Evolutionary conservation across 2,797 vertebrate species (phyloP).

Genomic region (Microctenopoma steveboyesi): DNA sequence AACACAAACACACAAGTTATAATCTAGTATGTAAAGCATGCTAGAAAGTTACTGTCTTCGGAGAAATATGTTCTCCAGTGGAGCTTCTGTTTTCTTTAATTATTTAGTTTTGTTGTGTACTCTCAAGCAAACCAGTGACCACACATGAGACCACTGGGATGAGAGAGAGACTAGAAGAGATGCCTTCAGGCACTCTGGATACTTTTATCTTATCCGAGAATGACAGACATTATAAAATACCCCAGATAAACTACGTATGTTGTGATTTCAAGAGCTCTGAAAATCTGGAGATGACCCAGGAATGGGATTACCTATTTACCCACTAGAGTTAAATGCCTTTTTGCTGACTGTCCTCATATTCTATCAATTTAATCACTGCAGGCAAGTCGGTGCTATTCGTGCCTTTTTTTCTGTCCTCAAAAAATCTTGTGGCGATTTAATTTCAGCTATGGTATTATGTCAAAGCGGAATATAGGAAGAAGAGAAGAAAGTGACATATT

Average conservation of each 20-base stretch:
- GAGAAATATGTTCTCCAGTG: slow-evolving; percentile 35
- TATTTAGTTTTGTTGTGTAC: slow-evolving; percentile 58
- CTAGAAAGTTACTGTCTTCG: slow-evolving; percentile 1
- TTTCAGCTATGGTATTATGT: slow-evolving; percentile 41
- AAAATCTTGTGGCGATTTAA: slow-evolving; percentile 25
- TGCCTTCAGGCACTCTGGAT: slow-evolving; percentile 49
- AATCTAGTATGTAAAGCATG: too few species aligned
- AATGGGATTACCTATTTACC: neutral
- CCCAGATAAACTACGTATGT: slow-evolving; percentile 33
- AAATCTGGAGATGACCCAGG: slow-evolving; percentile 9
- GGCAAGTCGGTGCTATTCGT: slow-evolving; percentile 1
- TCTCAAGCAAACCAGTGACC: slow-evolving; percentile 57
- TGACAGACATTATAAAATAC: slow-evolving; percentile 43
- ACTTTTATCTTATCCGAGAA: slow-evolving; percentile 44
- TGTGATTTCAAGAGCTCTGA: slow-evolving; percentile 30
- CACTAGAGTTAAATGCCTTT: too few species aligned
- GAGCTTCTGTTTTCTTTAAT: slow-evolving; percentile 24
- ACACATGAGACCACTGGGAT: slow-evolving; percentile 26
- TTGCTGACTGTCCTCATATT: neutral
- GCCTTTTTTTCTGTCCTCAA: slow-evolving; percentile 25
- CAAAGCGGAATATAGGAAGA: slow-evolving; percentile 30
- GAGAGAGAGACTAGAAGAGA: slow-evolving; percentile 31
- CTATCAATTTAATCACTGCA: slow-evolving; percentile 4
- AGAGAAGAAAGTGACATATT: slow-evolving; percentile 59
- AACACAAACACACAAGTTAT: too few species aligned